Evolutionary conservation across 37 sponge, comb jelly and placozoan species (phyloP), one percentile per base, ranked within the genome.

Genomic region (Chondrilla cf. caribensis): DNA sequence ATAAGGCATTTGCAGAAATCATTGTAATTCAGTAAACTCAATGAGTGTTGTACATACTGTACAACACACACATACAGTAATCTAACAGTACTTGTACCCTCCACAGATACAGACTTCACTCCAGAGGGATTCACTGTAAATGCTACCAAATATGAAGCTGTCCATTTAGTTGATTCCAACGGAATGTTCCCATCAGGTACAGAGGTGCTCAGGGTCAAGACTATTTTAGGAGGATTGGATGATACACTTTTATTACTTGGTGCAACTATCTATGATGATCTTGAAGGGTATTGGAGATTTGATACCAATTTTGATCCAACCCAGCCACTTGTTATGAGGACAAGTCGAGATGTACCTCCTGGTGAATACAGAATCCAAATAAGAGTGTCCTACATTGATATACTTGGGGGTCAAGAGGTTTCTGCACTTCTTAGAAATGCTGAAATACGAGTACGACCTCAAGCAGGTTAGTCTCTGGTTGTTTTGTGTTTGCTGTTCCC

Each of bases 41-140:
- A n/a, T n/a, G n/a, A n/a, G n/a, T n/a, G n/a, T n/a, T n/a, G n/a
- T n/a, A n/a, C n/a, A n/a, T n/a, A n/a, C n/a, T n/a, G n/a, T n/a
- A n/a, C n/a, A n/a, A n/a, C n/a, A n/a, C n/a, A n/a, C n/a, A n/a
- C n/a, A n/a, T n/a, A n/a, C n/a, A n/a, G n/a, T n/a, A n/a, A n/a
- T n/a, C n/a, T n/a, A n/a, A n/a, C n/a, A n/a, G n/a, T n/a, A n/a
- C n/a, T n/a, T n/a, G n/a, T n/a, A n/a, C n/a, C n/a, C 32, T 67
- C 11, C 32, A 6, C 35, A 67, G 68, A 28, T 33, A 4, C 32
- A 33, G 68, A 26, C 35, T 8, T 67, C 68, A 28, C 29, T 26
- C 31, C 68, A 1, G 68, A 67, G 29, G 68, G 68, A 28, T 67
- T 33, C 68, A 67, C 68, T 67, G 68, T 67, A 33, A 28, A 67